Base-by-base conservation (phyloP, 2,113 vertebrate genomes). In the Bubo scandiacus region DNA sequence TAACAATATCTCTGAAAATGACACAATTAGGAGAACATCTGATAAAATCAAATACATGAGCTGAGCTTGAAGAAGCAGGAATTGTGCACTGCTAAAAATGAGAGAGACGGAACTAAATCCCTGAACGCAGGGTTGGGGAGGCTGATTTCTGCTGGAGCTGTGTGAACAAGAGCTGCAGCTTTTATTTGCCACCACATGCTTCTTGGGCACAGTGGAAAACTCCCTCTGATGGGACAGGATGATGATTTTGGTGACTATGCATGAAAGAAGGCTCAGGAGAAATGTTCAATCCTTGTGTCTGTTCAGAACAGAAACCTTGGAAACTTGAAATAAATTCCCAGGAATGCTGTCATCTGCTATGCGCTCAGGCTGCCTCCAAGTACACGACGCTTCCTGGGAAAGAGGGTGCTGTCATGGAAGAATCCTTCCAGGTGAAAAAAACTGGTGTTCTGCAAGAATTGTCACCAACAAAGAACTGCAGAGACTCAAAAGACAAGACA, bases 281-380 rank as follows among this genome's bases (percentile, higher is more conserved):
- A 93, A 84, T 0, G 0, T 84, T 94, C 45, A 66, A 20, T 83
- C 61, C 91, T 87, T 71, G 22, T 74, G 68, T 43, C 78, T 47
- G 21, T 67, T 92, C 61, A 78, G 90, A 92, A 93, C 34, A 88
- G 93, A 93, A 95, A 86, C 82, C 68, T 61, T 84, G 78, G 77
- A 90, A 96, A 93, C 68, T 86, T 67, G 43, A 86, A 88, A 72
- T 9, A 77, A 81, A 94, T 92, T 87, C 73, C 52, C 40, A 92
- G 81, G 86, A 94, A 80, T 89, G 61, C 42, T 47, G 27, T 52
- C 5, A 3, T 84, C 90, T 81, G 63, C 68, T 36, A 51, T 1
- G 9, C 11, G 4, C 43, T 81, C 78, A 38, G n/a, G 54, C 78
- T 93, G 75, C 59, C 70, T 84, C 12, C 16, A 40, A 77, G 55